Base-by-base conservation (phyloP, 1,140 invertebrate species). In the Trichonephila clavata region DNA sequence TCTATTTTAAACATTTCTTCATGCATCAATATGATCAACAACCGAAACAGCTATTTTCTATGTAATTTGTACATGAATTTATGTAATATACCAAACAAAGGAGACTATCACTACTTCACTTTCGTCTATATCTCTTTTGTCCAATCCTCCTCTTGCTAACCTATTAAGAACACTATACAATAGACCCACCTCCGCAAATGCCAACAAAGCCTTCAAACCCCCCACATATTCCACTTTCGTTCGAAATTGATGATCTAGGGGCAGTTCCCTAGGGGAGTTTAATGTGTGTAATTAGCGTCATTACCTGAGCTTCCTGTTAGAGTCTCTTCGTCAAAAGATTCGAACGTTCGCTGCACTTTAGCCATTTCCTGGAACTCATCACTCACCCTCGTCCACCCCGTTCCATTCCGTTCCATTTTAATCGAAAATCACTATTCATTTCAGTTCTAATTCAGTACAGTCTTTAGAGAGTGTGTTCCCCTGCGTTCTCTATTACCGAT, bases 371-470 rank as follows among this genome's bases (percentile, higher is more conserved):
- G 81, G 24, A 57, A 83, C 50, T 77, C 71, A 84, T 84, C 71
- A 77, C 81, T 84, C 81, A 57, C 43, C 81, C 43, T 83, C 39
- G 13, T 84, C 81, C 81, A 84, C 81, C 81, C 81, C 24, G 7
- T 43, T 59, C 21, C 57, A 59, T 24, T 21, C 21, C 81, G 81
- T 77, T 77, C 71, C 71, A 39, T 77, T 77, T 77, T 77, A 77
- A 77, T 77, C n/a, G 81, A 84, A 84, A 84, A 84, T 84, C 81
- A 57, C 81, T 59, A 84, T 84, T 84, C 81, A 84, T 59, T 84
- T 84, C 81, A 32, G 24, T 84, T 59, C 71, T 50, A 77, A 63
- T 63, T 63, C 32, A 39, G 71, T 77, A 5, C 20, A 50, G 43
- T 57, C 81, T 84, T 84, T 84, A 59, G 57, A 84, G 43, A n/a